A percentile compares a stretch with the other conserved stretches of the same genome.
Conservation (phyloP, 2,888 invertebrate species). For the Plutella xylostella region DNA sequence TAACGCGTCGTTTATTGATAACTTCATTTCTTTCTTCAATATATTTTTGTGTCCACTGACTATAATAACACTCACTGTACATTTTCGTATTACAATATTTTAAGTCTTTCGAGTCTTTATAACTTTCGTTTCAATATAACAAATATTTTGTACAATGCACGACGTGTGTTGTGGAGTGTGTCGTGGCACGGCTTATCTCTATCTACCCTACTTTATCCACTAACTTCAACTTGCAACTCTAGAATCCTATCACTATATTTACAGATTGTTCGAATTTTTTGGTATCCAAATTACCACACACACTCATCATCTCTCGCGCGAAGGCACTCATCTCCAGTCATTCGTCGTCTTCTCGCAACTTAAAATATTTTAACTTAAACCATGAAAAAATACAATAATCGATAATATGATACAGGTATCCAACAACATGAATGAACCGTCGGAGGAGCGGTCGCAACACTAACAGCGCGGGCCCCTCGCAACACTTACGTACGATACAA, state of each 20-base stretch:
- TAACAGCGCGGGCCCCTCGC: conserved; percentile 29
- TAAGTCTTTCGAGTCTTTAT: conserved; percentile 62
- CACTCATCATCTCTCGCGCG: conserved; percentile 52
- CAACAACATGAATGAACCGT: conserved; percentile 61
- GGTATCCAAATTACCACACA: conserved; percentile 64
- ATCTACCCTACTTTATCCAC: conserved; percentile 54
- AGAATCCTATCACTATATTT: conserved; percentile 61
- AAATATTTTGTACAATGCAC: conserved; percentile 69
- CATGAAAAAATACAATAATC: conserved; percentile 65
- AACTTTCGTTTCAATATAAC: conserved; percentile 63
- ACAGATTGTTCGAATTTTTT: conserved; percentile 69
- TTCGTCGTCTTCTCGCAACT: conserved; percentile 54
- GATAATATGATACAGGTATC: conserved; percentile 60
- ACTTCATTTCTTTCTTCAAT: conserved; percentile 65
- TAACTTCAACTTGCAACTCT: conserved; percentile 52
- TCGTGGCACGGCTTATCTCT: conserved; percentile 62
- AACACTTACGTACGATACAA: conserved; percentile 31
- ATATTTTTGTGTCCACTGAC: conserved; percentile 70
- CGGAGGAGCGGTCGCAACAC: conserved; percentile 43
- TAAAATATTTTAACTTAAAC: conserved; percentile 62
- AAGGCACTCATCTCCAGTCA: conserved; percentile 38
- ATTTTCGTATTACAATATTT: conserved; percentile 68
- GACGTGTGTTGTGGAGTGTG: conserved; percentile 52
- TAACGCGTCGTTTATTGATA: conserved; percentile 67
- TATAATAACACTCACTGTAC: conserved; percentile 71